These are phyloP conservation scores for Grammatotria lemairii DNA, from an alignment of 2,113 vertebrate species.

Conservation along the genomic window DNA sequence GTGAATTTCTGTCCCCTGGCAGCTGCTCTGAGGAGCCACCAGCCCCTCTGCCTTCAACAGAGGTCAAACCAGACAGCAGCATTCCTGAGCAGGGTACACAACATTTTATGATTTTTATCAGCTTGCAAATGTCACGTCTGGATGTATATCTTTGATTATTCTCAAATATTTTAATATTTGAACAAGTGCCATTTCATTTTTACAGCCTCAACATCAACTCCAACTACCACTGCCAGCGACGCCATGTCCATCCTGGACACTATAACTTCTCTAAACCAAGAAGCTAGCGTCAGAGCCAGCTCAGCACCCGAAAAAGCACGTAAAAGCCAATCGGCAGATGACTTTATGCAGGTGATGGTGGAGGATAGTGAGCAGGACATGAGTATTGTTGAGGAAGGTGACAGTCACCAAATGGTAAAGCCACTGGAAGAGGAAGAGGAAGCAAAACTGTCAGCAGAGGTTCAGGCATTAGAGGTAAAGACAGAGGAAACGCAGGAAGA, in stretches of 20 bases:
- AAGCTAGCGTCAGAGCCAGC: constrained; percentile 76
- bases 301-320: constrained; percentile 62
- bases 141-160: neutral
- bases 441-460: constrained; percentile 1
- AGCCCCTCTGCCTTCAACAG: constrained; percentile 42
- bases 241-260: constrained; percentile 92
- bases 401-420: neutral
- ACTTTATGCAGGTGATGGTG: constrained; percentile 10
- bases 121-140: neutral
- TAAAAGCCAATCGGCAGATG: constrained; percentile 46
- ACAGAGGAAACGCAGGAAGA: constrained; percentile 31
- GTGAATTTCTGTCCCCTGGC: constrained; percentile 88
- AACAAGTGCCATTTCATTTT: neutral
- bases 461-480: constrained; percentile 24
- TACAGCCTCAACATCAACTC: constrained; percentile 64
- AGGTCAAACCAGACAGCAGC: constrained; percentile 74
- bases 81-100: constrained; percentile 71
- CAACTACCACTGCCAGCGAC: constrained; percentile 69
- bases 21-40: constrained; percentile 75
- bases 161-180: neutral
- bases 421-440: constrained; percentile 13
- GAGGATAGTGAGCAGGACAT: constrained; percentile 57
- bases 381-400: constrained; percentile 45
- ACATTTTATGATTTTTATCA: neutral
- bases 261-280: constrained; percentile 87